Evolutionary conservation across 2,888 invertebrate species (phyloP), one percentile per base, ranked within the genome.

Genomic region (Meghimatium bilineatum): DNA sequence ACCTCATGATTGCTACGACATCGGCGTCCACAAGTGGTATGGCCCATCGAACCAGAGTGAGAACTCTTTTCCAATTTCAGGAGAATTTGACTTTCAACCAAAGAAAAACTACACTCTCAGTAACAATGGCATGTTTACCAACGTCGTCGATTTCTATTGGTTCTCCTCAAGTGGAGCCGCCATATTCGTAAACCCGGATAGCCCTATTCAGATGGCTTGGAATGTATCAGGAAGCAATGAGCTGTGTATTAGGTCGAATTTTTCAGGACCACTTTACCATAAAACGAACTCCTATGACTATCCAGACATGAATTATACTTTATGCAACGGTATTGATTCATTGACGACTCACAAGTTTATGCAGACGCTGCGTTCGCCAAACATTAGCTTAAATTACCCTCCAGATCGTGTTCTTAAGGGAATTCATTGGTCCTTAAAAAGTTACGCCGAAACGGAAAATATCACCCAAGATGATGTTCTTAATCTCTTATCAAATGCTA

Each of bases 1-100:
- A 84, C 97, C 97, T 0, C 96, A 96, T 34, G 98, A 98, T 92
- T 98, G 98, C 92, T 97, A 96, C 90, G 87, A 91, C 44, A 79
- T 92, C 36, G 89, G 89, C 1, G 76, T 86, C 71, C 90, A 87
- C 12, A 84, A 85, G 29, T 92, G 92, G 92, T 92, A 90, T 78
- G 92, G 92, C 89, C 90, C 6, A 44, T 87, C 89, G 12, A 91
- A 91, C 80, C 85, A 86, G 52, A 81, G 87, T 1, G 82, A 88
- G 0, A 86, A 87, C 14, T 78, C 87, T n/a, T 90, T 89, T 88
- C 91, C 91, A 1, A 87, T 92, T 23, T 78, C 66, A 17, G 85
- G 87, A 17, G 85, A 85, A 1, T 91, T 90, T 69, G 82, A 79
- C 2, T 90, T 89, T 79, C 85, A 89, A 1, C 86, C 88, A 26